phyloP scores from a whole-genome alignment of 2,113 vertebrate species.

The Gallinago media region DNA sequence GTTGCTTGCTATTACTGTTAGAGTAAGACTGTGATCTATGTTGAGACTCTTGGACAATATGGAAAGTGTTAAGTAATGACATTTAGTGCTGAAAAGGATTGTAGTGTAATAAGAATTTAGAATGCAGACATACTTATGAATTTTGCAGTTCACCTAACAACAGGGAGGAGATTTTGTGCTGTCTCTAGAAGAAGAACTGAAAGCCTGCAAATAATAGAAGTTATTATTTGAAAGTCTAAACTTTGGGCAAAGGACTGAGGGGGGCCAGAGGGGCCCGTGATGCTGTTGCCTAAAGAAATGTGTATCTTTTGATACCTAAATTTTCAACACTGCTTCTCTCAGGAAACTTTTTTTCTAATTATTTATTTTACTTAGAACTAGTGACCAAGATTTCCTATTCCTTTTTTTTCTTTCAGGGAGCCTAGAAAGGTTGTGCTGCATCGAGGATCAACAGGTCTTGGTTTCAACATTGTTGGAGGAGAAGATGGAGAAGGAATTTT shows the following conservation, averaged over 20 bases:
- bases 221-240: background rate
- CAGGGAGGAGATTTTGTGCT: background rate
- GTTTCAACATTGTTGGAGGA: slow-evolving; percentile 98
- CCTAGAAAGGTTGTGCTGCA: slow-evolving; percentile 93
- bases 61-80: background rate
- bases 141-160: background rate
- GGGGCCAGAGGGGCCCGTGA: fast-evolving
- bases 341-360: background rate
- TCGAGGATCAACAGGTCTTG: slow-evolving; percentile 93
- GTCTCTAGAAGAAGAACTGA: background rate
- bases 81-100: background rate
- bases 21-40: background rate
- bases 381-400: background rate
- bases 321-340: background rate
- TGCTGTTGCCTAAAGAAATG: background rate
- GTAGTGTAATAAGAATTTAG: background rate
- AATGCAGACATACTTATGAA: background rate
- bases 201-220: background rate
- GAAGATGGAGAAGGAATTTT: slow-evolving; percentile 99
- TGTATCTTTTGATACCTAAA: background rate
- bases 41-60: background rate
- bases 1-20: background rate
- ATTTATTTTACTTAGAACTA: background rate
- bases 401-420: slow-evolving; percentile 80
- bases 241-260: fast-evolving